Base-by-base conservation (phyloP, 2,888 invertebrate genomes). In the Nipponacmea schrenckii region DNA sequence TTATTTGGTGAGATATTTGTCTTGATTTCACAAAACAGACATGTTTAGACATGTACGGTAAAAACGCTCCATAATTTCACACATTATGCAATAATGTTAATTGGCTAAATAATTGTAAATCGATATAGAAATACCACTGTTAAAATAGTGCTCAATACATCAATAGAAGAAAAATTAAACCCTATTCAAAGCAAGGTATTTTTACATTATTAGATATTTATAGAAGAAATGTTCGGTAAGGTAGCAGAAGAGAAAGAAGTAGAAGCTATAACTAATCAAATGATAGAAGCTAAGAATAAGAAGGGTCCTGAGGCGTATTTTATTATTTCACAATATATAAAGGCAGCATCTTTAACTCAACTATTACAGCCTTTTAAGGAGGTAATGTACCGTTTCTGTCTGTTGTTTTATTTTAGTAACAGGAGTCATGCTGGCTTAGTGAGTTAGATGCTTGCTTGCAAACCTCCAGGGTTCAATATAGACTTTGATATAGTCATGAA, bases 181-280 rank as follows among this genome's bases (percentile, higher is more conserved):
- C n/a, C n/a, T n/a, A n/a, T n/a, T n/a, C n/a, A n/a, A n/a, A n/a
- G n/a, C n/a, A n/a, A n/a, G n/a, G n/a, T n/a, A n/a, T 39, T 39
- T 1, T 39, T 39, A 10, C 10, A 39, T 39, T 39, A 1, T 5
- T 81, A 93, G 92, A 90, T 97, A 7, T 96, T 96, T 78, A 92
- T 93, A 63, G 93, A 94, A 74, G 98, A 98, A 89, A 91, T 98
- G 56, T 98, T 98, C 86, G 96, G 96, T 0, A 91, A 92, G 17
- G 90, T 94, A 5, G 93, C 94, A 0, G 97, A 97, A 85, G 98
- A 98, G 89, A 98, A 97, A 88, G 95, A 97, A 89, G 93, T 97
- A 0, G 92, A 92, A 0, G 94, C 95, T 84, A 93, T 98, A 39
- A 93, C 93, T 8, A 92, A 92, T 15, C 95, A 95, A 87, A 80